Conservation (phyloP, 2,113 vertebrate species). For the Sylvietta virens region DNA sequence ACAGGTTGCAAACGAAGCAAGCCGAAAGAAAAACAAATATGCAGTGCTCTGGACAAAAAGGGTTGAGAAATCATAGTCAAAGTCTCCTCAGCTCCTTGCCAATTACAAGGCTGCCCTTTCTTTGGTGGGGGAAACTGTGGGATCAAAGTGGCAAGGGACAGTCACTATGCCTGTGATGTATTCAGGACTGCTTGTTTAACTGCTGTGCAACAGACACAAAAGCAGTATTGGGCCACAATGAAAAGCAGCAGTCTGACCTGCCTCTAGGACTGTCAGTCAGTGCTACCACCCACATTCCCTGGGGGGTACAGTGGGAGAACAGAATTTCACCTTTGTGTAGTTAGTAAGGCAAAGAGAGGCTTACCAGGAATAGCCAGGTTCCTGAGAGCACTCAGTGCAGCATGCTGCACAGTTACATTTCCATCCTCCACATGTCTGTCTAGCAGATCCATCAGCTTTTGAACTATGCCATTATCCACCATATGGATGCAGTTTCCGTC, state of each 20-base stretch:
- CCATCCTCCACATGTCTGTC: constrained; percentile 93
- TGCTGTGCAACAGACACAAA: background rate
- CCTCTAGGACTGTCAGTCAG: background rate
- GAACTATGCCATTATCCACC: constrained; percentile 95
- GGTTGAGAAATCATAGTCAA: background rate
- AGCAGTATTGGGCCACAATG: background rate
- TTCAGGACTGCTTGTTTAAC: background rate
- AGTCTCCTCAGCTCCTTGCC: background rate
- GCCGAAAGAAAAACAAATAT: background rate
- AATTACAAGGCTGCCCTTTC: background rate
- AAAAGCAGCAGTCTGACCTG: background rate
- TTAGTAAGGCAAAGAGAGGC: background rate
- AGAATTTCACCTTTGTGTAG: background rate
- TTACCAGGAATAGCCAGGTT: constrained; percentile 97
- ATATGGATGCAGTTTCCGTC: constrained; percentile 99
- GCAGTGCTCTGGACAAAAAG: background rate
- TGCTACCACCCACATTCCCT: background rate
- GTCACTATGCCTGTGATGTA: background rate
- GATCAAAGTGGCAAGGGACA: background rate
- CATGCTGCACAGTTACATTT: constrained; percentile 95
- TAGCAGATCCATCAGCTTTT: constrained; percentile 90
- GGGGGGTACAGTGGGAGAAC: background rate
- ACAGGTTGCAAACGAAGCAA: background rate
- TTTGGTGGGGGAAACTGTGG: background rate
- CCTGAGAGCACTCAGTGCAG: constrained; percentile 91